These are phyloP conservation scores for Bombus turneri DNA, from an alignment of 1,140 invertebrate genomes.

Conservation along the genomic window DNA sequence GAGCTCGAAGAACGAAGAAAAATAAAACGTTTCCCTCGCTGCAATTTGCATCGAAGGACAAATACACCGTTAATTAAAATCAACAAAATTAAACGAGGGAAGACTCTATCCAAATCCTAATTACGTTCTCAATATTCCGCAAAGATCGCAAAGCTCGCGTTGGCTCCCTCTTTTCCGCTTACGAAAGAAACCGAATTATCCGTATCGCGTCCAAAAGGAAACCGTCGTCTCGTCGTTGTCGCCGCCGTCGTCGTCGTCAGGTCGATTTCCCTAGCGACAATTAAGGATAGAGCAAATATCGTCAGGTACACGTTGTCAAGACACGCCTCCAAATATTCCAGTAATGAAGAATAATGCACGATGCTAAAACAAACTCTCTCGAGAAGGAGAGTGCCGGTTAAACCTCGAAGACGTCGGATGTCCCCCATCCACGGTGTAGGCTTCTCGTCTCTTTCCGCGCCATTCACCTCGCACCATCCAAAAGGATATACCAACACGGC, in stretches of 20 bases:
- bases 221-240: neutral
- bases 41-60: neutral
- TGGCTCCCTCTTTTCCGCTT: neutral
- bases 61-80: neutral
- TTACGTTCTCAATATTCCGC: constrained; percentile 20
- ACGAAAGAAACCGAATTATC: constrained; percentile 35
- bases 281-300: constrained; percentile 41
- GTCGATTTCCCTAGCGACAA: constrained; percentile 16
- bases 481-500: constrained; percentile 48
- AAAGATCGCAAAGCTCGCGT: constrained; percentile 4
- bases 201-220: neutral
- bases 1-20: neutral
- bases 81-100: neutral
- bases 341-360: constrained; percentile 53
- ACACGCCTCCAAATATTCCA: constrained; percentile 44
- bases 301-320: constrained; percentile 33
- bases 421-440: no score
- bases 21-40: neutral
- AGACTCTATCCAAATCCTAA: neutral
- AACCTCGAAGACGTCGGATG: constrained; percentile 34
- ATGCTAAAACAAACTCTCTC: constrained; percentile 33
- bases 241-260: neutral
- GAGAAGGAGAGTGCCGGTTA: neutral
- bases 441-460: neutral
- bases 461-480: constrained; percentile 23